A percentile compares a stretch with the other conserved stretches of the same genome.
Evolutionary conservation across 2,797 vertebrate species (phyloP).

Genomic region (Adrianichthys oophorus): DNA sequence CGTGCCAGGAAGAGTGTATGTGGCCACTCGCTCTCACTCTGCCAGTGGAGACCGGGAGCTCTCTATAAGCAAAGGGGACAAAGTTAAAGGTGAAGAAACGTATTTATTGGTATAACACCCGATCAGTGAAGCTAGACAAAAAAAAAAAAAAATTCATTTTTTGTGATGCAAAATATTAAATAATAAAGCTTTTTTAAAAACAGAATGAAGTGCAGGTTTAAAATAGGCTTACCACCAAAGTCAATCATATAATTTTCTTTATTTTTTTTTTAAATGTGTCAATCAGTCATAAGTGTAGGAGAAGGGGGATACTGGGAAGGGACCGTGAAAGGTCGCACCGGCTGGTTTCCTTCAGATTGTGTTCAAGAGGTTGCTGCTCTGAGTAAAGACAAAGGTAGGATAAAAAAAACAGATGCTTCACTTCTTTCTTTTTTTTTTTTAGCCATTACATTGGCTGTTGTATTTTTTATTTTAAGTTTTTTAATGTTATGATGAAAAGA

Average conservation of each 20-base stretch:
- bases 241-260: not conserved
- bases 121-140: too few relatives aligned
- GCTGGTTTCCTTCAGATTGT: constrained; percentile 93
- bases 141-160: too few relatives aligned
- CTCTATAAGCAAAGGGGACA: constrained; percentile 89
- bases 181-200: too few relatives aligned
- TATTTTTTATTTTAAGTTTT: not conserved
- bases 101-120: too few relatives aligned
- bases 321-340: constrained; percentile 87
- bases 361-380: constrained; percentile 86
- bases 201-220: too few relatives aligned
- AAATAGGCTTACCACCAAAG: too few relatives aligned
- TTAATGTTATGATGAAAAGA: too few relatives aligned
- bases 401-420: too few relatives aligned
- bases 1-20: constrained; percentile 87
- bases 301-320: constrained; percentile 96
- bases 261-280: constrained; percentile 8
- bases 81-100: constrained; percentile 84
- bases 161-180: too few relatives aligned
- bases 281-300: constrained; percentile 87
- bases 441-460: not conserved
- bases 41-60: constrained; percentile 87
- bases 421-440: too few relatives aligned
- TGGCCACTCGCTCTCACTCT: constrained; percentile 85
- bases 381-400: constrained; percentile 79